Conservation (phyloP, 2,113 vertebrate species). For the Brevimyrus niger region DNA sequence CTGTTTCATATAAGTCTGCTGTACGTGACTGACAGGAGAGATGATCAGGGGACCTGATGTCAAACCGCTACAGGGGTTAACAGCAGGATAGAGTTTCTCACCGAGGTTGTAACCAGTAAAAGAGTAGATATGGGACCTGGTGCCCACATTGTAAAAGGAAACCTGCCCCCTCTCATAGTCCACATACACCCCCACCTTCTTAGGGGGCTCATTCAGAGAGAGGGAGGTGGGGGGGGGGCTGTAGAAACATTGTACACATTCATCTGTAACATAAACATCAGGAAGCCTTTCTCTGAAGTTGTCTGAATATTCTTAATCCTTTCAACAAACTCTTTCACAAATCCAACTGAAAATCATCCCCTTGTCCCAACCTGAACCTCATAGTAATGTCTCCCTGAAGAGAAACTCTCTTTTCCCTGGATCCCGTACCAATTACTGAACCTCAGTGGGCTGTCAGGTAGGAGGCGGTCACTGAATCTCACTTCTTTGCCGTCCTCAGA, state of each 20-base stretch:
- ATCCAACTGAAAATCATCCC: conserved; percentile 62
- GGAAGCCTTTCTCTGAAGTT: too few species aligned
- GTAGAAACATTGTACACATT: conserved; percentile 37
- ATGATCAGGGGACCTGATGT: conserved; percentile 44
- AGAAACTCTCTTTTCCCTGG: too few species aligned
- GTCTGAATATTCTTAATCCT: not conserved
- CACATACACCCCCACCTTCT: conserved; percentile 43
- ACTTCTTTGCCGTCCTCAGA: conserved; percentile 43
- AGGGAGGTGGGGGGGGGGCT: conserved; percentile 40
- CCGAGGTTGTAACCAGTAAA: conserved; percentile 42
- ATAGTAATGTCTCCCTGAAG: too few species aligned
- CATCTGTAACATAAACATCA: too few species aligned
- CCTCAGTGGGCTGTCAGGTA: conserved; percentile 45
- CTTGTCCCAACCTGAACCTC: conserved; percentile 25
- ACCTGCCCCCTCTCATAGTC: conserved; percentile 45
- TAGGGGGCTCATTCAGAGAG: conserved; percentile 10
- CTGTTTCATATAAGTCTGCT: not conserved
- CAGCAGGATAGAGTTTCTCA: conserved; percentile 38
- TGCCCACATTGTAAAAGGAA: conserved; percentile 44
- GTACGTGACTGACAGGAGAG: conserved; percentile 21
- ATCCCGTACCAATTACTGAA: conserved; percentile 44
- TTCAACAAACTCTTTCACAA: conserved; percentile 54
- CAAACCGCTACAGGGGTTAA: conserved; percentile 37
- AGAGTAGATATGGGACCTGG: conserved; percentile 45
- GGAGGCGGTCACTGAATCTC: conserved; percentile 33